Conservation (phyloP, 2,888 invertebrate genomes). For the Sphaerophoria rueppellii region DNA sequence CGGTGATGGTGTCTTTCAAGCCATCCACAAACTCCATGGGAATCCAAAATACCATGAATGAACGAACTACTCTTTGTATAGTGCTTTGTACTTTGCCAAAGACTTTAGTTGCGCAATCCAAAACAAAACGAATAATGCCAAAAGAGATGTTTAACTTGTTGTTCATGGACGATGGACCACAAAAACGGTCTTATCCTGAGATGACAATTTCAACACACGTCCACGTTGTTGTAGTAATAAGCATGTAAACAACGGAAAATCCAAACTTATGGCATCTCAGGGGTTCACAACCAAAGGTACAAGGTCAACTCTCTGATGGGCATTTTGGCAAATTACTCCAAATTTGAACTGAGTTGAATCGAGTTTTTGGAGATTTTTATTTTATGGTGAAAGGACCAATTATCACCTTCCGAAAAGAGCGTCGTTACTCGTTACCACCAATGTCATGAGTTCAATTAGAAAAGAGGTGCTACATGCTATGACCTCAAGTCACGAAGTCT, state of each 20-base stretch:
- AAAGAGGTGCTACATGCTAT: conserved; percentile 37
- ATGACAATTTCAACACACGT: conserved; percentile 24
- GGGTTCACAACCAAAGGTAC: conserved; percentile 44
- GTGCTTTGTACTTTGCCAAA: conserved; percentile 20
- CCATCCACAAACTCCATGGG: conserved; percentile 55
- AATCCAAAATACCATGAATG: conserved; percentile 56
- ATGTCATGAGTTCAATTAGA: conserved; percentile 43
- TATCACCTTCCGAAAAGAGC: conserved; percentile 46
- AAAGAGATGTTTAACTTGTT: conserved; percentile 55
- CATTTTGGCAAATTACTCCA: conserved; percentile 3
- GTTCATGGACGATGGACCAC: conserved; percentile 36
- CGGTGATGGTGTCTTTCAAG: conserved; percentile 36
- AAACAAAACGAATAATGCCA: not conserved
- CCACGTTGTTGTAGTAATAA: conserved; percentile 30
- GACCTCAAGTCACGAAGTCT: conserved; percentile 69
- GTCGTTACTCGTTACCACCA: conserved; percentile 34
- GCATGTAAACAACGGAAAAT: conserved; percentile 4
- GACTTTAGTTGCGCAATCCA: conserved; percentile 35
- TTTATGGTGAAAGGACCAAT: conserved; percentile 68
- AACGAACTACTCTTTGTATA: conserved; percentile 53
- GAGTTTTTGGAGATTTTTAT: not conserved
- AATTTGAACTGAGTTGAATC: not conserved
- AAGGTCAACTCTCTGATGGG: conserved; percentile 51
- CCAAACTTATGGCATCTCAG: conserved; percentile 7
- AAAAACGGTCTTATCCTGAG: not conserved